Evolutionary conservation across 2,113 vertebrate genomes (phyloP).

Genomic region (Cyanoramphus novaezelandiae): DNA sequence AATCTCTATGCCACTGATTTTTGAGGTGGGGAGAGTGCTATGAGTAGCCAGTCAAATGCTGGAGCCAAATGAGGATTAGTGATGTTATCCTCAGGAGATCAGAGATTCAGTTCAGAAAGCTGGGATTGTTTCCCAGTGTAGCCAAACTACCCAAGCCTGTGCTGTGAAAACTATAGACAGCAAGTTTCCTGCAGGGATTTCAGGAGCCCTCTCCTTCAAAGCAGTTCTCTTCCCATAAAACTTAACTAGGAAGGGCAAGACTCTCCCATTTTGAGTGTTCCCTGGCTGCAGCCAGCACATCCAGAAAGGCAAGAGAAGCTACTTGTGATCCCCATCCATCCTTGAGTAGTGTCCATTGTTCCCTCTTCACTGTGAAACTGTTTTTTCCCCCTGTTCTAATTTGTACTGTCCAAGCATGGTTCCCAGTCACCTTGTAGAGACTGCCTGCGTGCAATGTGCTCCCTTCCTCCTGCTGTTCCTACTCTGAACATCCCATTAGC

Average conservation of each 20-base stretch:
- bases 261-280: background rate
- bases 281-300: background rate
- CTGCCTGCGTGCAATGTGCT: background rate
- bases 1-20: background rate
- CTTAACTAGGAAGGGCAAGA: background rate
- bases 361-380: background rate
- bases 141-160: background rate
- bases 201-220: background rate
- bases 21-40: background rate
- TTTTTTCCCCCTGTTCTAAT: background rate
- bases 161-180: background rate
- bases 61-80: background rate
- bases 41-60: background rate
- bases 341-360: background rate
- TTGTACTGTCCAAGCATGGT: background rate
- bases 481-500: background rate
- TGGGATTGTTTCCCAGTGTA: background rate
- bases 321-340: background rate
- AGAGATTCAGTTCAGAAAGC: background rate
- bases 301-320: background rate
- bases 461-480: background rate
- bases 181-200: background rate
- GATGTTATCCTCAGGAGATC: background rate
- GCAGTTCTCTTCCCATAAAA: background rate
- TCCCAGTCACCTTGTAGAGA: background rate